phyloP scores from a whole-genome alignment of 30 jellyfish, hydroid and myxozoan genomes.

The Aurelia aurita complex sp. Pacific region DNA sequence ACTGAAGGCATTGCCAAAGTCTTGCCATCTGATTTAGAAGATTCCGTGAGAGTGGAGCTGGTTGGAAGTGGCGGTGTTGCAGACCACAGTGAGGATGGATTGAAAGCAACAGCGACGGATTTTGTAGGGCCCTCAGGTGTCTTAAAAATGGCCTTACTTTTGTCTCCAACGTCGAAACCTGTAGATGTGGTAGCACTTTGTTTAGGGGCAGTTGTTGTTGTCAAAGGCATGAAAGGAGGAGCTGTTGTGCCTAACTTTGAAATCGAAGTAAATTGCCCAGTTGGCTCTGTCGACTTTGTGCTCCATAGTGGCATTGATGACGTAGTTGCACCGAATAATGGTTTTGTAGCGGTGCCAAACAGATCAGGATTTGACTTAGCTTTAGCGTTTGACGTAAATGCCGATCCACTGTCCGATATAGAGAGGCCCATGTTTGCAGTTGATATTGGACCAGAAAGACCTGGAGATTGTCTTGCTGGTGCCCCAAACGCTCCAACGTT shows the following conservation, averaged over 20 bases:
- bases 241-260: background rate
- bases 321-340: background rate
- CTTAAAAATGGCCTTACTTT: background rate
- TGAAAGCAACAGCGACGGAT: background rate
- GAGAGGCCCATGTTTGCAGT: no score
- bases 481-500: no score
- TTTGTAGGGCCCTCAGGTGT: background rate
- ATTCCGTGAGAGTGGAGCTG: background rate
- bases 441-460: no score
- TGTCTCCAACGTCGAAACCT: background rate
- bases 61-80: background rate
- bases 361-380: background rate
- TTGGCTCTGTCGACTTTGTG: background rate
- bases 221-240: background rate
- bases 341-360: conserved; percentile 48
- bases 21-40: background rate
- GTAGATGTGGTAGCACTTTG: background rate
- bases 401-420: no score
- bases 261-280: background rate
- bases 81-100: background rate
- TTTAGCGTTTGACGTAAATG: no score
- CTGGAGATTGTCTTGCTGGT: no score
- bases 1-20: background rate
- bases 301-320: background rate
- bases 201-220: background rate